Percentiles rank a stretch among this genome's conserved stretches.
Conservation (phyloP, 1,140 invertebrate genomes). For the Brachionus rotundiformis region DNA sequence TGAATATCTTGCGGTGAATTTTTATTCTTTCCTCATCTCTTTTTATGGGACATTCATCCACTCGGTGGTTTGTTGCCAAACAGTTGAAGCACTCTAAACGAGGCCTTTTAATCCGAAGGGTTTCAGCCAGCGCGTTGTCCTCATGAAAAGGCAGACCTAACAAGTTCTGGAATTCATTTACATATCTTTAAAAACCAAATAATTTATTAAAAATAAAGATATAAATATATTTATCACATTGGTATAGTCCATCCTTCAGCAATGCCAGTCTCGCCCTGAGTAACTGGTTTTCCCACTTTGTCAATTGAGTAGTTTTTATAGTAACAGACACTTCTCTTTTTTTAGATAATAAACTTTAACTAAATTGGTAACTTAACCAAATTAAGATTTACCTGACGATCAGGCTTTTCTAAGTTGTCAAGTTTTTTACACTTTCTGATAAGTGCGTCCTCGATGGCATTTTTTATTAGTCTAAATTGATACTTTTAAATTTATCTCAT, state of each 20-base stretch:
- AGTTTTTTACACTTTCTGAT: slow-evolving; percentile 34
- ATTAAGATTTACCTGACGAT: neutral
- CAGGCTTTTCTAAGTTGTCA: neutral
- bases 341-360: neutral
- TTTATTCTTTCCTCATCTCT: slow-evolving; percentile 34
- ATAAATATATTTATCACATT: neutral
- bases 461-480: slow-evolving; percentile 13
- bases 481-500: neutral
- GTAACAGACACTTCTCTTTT: neutral
- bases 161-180: slow-evolving; percentile 44
- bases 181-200: neutral
- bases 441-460: neutral
- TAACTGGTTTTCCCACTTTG: slow-evolving; percentile 8
- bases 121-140: slow-evolving; percentile 14
- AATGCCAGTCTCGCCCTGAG: slow-evolving; percentile 36
- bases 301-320: slow-evolving; percentile 46
- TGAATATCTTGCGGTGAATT: slow-evolving; percentile 38
- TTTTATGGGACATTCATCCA: slow-evolving; percentile 32
- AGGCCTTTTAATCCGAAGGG: slow-evolving; percentile 6
- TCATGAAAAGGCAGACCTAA: slow-evolving; percentile 41
- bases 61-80: slow-evolving; percentile 31
- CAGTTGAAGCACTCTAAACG: slow-evolving; percentile 44
- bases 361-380: neutral
- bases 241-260: slow-evolving; percentile 48
- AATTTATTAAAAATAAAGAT: neutral